Percentiles rank a stretch among this genome's conserved stretches.
Conservation (phyloP, 2,888 invertebrate species). For the Junonia oenone region DNA sequence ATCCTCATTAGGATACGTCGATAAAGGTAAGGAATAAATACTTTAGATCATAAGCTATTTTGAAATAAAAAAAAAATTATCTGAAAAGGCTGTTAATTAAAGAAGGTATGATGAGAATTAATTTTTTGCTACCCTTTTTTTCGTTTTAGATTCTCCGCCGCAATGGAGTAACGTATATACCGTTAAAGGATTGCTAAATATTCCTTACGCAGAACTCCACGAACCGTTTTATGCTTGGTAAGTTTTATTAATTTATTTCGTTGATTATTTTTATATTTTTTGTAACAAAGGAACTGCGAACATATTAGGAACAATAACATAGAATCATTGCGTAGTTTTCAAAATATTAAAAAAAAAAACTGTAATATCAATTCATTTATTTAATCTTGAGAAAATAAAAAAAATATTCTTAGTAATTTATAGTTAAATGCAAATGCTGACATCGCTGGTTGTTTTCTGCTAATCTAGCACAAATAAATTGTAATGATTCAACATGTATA, state of each 20-base stretch:
- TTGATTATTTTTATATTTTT: no score
- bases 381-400: no score
- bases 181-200: constrained; percentile 87
- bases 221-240: constrained; percentile 95
- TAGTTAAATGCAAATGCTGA: not conserved
- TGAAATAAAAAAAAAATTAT: not conserved
- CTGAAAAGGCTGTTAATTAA: no score
- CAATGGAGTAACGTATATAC: constrained; percentile 86
- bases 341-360: not conserved
- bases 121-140: not conserved
- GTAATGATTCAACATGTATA: not conserved
- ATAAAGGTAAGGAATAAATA: constrained; percentile 50
- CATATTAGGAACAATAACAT: no score
- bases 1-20: constrained; percentile 43
- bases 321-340: not conserved
- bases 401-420: no score
- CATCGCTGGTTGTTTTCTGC: not conserved
- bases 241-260: constrained; percentile 38
- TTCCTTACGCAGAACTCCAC: constrained; percentile 95
- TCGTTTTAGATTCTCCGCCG: constrained; percentile 68
- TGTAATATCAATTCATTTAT: no score
- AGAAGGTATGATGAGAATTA: no score
- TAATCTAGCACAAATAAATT: not conserved
- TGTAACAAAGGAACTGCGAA: not conserved
- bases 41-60: not conserved